These are phyloP conservation scores for Coryphaenoides rupestris DNA, from an alignment of 2,113 vertebrate genomes.

Conservation along the genomic window DNA sequence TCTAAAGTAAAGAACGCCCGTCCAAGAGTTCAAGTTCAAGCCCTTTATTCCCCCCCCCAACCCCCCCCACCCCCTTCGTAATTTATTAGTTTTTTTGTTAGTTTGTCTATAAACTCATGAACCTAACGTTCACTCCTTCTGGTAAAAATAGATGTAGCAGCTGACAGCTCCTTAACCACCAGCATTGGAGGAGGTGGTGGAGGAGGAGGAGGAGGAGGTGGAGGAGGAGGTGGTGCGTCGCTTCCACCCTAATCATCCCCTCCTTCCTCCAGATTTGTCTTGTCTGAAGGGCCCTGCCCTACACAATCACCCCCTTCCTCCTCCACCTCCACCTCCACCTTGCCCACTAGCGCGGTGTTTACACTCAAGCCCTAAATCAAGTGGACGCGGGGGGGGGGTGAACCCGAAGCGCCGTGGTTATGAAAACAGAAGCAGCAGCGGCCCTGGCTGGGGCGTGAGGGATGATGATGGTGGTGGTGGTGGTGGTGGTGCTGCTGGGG, in stretches of 20 bases:
- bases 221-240: too few relatives aligned
- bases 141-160: constrained; percentile 27
- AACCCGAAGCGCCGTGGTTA: constrained; percentile 72
- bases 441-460: constrained; percentile 62
- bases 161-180: constrained; percentile 48
- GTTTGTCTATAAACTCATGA: too few relatives aligned
- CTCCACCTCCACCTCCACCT: constrained; percentile 49
- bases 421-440: too few relatives aligned
- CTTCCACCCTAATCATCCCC: constrained; percentile 54
- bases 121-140: constrained; percentile 27
- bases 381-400: constrained; percentile 66
- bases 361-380: constrained; percentile 74
- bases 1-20: too few relatives aligned
- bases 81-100: too few relatives aligned
- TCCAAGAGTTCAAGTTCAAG: too few relatives aligned
- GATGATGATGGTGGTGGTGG: too few relatives aligned
- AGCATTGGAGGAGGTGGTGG: too few relatives aligned
- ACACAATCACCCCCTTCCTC: constrained; percentile 44
- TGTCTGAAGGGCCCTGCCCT: constrained; percentile 44
- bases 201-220: too few relatives aligned
- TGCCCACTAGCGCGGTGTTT: constrained; percentile 44
- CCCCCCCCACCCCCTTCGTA: too few relatives aligned
- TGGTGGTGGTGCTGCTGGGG: too few relatives aligned
- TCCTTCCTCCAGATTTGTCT: constrained; percentile 55
- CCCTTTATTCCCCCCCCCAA: too few relatives aligned